Evolutionary conservation across 2,113 vertebrate species (phyloP).

Genomic region (Cyphomyrus discorhynchus): DNA sequence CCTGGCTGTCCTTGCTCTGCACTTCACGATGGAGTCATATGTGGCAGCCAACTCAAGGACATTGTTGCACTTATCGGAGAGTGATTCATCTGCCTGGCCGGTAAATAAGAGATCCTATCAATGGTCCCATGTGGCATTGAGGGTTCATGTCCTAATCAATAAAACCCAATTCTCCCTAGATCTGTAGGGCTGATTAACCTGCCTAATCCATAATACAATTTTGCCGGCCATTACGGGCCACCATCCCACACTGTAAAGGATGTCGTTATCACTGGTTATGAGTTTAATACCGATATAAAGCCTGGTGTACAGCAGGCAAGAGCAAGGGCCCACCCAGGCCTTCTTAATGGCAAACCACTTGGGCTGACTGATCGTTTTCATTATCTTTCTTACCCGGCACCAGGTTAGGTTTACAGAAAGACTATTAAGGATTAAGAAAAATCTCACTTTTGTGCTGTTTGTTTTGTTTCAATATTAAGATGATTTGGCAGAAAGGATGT

Average conservation of each 20-base stretch:
- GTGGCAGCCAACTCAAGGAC: slow-evolving; percentile 50
- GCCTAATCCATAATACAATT: slow-evolving; percentile 56
- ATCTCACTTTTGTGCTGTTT: not conserved
- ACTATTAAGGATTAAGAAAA: not conserved
- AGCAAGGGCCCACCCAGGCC: slow-evolving; percentile 35
- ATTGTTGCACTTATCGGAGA: slow-evolving; percentile 48
- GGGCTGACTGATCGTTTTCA: slow-evolving; percentile 35
- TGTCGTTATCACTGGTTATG: slow-evolving; percentile 49
- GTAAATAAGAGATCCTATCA: slow-evolving; percentile 71
- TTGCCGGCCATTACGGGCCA: slow-evolving; percentile 48
- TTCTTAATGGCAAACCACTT: slow-evolving; percentile 50
- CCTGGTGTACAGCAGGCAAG: slow-evolving; percentile 14
- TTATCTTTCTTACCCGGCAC: not conserved
- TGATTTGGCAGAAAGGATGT: not conserved
- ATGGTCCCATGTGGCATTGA: slow-evolving; percentile 50
- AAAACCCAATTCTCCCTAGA: slow-evolving; percentile 62
- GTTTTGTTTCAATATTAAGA: not conserved
- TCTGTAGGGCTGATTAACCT: slow-evolving; percentile 56
- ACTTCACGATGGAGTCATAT: not conserved
- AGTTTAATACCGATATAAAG: slow-evolving; percentile 44
- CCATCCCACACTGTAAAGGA: slow-evolving; percentile 43
- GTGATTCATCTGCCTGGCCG: slow-evolving; percentile 52
- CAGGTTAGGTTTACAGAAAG: not conserved
- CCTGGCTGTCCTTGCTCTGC: not conserved
- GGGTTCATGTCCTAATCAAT: slow-evolving; percentile 62